Evolutionary conservation across 1,140 invertebrate genomes (phyloP).

Genomic region (Adelges cooleyi): DNA sequence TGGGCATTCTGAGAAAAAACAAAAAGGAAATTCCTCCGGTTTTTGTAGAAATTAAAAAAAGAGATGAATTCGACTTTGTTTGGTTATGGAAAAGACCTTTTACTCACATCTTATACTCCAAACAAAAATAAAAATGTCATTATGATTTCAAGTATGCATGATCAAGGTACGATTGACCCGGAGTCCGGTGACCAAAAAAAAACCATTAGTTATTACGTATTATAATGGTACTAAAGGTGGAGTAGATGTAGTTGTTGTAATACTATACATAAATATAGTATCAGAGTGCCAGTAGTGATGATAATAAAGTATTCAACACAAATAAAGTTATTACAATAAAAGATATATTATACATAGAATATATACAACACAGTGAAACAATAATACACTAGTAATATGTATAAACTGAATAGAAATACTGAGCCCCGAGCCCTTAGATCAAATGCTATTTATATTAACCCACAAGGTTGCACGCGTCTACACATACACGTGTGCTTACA

Average conservation of each 20-base stretch:
- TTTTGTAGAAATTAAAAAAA: conserved; percentile 17
- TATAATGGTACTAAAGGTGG: conserved; percentile 29
- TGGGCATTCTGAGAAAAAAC: conserved; percentile 38
- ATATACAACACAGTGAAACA: too few relatives aligned
- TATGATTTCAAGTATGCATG: conserved; percentile 34
- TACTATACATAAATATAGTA: too few relatives aligned
- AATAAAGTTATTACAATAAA: too few relatives aligned
- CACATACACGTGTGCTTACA: too few relatives aligned
- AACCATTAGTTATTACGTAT: conserved; percentile 32
- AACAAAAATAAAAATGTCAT: conserved; percentile 36
- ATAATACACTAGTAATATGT: too few relatives aligned
- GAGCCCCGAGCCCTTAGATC: too few relatives aligned
- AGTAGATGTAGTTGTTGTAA: not conserved
- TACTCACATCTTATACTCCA: conserved; percentile 29
- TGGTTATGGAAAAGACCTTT: conserved; percentile 14
- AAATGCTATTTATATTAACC: too few relatives aligned
- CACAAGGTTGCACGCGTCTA: too few relatives aligned
- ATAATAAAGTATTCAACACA: too few relatives aligned
- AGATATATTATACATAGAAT: too few relatives aligned
- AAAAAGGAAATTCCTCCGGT: conserved; percentile 33
- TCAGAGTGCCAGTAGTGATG: too few relatives aligned
- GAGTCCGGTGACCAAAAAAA: conserved; percentile 32
- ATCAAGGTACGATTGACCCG: conserved; percentile 31
- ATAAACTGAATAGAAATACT: too few relatives aligned
- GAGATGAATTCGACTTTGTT: conserved; percentile 11